Base-by-base conservation (phyloP, 30 jellyfish, hydroid and myxozoan genomes). In the Nemopilema nomurai region DNA sequence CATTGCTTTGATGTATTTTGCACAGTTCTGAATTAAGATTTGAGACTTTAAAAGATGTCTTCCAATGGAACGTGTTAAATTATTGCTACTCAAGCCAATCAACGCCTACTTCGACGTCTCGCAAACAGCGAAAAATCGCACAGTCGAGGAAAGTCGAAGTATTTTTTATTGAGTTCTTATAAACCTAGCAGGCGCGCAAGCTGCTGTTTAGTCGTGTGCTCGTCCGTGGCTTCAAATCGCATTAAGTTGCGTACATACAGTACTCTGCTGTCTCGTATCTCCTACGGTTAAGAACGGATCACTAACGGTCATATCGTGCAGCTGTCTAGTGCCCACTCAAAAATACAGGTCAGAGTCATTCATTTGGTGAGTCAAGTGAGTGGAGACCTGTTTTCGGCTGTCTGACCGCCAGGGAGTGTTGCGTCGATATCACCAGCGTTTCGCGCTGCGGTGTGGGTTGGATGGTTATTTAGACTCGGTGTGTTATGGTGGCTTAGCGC, bases 341-440 rank as follows among this genome's bases (percentile, higher is more conserved):
- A 80, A 80, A 31, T 25, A 29, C 89, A 28, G 89, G 53, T 74
- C 81, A 65, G 8, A 68, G 67, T 20, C 89, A 49, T 67, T 80
- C 81, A 67, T 64, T 80, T 69, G 1, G 7, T 9, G 9, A 16
- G 17, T 23, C n/a, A 21, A 49, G 4, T 26, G 28, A 17, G 30
- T 23, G 26, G 29, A 9, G 71, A n/a, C 0, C 69, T 67, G 79
- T 6, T 23, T 22, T 30, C n/a, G 26, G 70, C 27, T 29, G 68
- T 20, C 76, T 22, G 76, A 28, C 31, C 20, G 89, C 65, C 89
- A 29, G 80, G 62, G 33, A 68, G 52, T 51, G 29, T 24, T 1
- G 30, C 73, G 8, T 4, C 18, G 27, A 63, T 63, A 19, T n/a
- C 73, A 7, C 29, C 8, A 24, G 18, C n/a, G 6, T n/a, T 7